Conservation (phyloP, 2,797 vertebrate genomes). For the Mastacembelus armatus region DNA sequence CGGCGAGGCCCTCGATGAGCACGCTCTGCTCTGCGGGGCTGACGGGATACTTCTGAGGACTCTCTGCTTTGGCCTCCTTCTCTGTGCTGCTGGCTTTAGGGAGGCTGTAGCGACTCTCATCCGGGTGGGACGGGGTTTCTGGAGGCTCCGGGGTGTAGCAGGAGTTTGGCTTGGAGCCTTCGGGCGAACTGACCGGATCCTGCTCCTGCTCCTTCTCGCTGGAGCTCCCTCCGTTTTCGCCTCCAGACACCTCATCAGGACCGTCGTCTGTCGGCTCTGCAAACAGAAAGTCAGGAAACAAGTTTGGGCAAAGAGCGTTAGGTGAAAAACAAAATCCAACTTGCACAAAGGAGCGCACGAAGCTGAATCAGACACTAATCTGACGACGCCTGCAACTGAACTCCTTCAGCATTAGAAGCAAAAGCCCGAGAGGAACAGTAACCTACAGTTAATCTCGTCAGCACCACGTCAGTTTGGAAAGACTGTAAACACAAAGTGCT, state of each 20-base stretch:
- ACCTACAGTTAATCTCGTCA: constrained; percentile 67
- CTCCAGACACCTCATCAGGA: constrained; percentile 84
- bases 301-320: constrained; percentile 1
- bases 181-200: constrained; percentile 91
- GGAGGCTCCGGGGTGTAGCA: constrained; percentile 91
- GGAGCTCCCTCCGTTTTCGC: constrained; percentile 87
- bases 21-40: constrained; percentile 86
- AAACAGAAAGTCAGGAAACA: background rate
- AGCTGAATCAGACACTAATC: background rate
- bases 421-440: constrained; percentile 49
- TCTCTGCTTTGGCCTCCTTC: constrained; percentile 83
- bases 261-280: constrained; percentile 89
- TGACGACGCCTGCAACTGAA: background rate
- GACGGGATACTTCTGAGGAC: constrained; percentile 84
- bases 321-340: background rate
- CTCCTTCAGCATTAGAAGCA: background rate
- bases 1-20: constrained; percentile 91
- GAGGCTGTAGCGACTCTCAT: constrained; percentile 84
- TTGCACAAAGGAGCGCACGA: too few species aligned
- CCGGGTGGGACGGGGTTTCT: constrained; percentile 85
- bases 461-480: too few species aligned
- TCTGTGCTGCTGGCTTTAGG: constrained; percentile 82
- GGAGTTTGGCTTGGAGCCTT: constrained; percentile 88
- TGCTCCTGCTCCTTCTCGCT: constrained; percentile 93
- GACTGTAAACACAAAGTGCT: constrained; percentile 42